A percentile compares a stretch with the other conserved stretches of the same genome.
These are phyloP conservation scores for Pogona vitticeps DNA, from an alignment of 2,113 vertebrate genomes.

Conservation along the genomic window DNA sequence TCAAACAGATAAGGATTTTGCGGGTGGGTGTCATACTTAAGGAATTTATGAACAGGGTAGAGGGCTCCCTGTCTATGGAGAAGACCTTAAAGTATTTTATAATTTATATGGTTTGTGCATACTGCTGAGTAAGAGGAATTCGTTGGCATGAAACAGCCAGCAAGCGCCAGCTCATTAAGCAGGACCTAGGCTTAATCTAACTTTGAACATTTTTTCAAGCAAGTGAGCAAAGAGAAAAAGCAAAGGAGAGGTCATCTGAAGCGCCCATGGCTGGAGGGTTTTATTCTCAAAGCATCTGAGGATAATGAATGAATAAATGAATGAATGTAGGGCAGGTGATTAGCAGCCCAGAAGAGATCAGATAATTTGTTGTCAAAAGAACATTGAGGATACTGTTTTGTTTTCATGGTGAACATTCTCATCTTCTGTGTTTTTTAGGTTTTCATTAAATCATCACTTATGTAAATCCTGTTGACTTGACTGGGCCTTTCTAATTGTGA, in stretches of 20 bases:
- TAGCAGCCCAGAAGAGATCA: conserved; percentile 77
- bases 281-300: conserved; percentile 78
- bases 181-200: conserved; percentile 81
- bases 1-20: conserved; percentile 49
- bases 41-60: conserved; percentile 72
- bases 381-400: conserved; percentile 68
- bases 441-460: conserved; percentile 30
- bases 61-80: conserved; percentile 5
- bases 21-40: neutral
- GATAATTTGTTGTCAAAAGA: conserved; percentile 69
- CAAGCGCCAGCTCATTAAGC: conserved; percentile 84
- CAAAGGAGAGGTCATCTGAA: conserved; percentile 75
- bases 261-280: conserved; percentile 73
- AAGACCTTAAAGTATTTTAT: conserved; percentile 72
- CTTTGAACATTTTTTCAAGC: conserved; percentile 55
- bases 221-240: conserved; percentile 60
- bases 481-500: no score
- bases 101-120: conserved; percentile 80
- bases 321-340: conserved; percentile 79
- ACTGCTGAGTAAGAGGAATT: conserved; percentile 75
- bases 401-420: conserved; percentile 70
- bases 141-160: conserved; percentile 78
- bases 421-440: conserved; percentile 58
- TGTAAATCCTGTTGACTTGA: no score
- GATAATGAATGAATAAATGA: conserved; percentile 81